Percentiles rank a stretch among this genome's conserved stretches.
phyloP scores from a whole-genome alignment of 2,888 invertebrate species.

The Mythimna lalbum region DNA sequence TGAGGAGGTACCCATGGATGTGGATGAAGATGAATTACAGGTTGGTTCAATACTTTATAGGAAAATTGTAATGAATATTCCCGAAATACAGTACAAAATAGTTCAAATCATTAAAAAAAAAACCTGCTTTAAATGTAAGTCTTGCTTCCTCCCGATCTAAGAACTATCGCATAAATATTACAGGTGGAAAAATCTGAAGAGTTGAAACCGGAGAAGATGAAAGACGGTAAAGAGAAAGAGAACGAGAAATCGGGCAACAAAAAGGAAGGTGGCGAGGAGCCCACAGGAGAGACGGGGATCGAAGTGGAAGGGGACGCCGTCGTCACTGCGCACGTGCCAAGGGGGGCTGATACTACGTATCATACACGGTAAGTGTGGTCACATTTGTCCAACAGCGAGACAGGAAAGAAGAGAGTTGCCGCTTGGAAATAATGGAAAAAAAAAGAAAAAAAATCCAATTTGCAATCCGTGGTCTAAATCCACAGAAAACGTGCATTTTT shows the following conservation, averaged over 20 bases:
- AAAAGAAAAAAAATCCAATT: background rate
- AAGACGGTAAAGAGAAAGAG: slow-evolving; percentile 84
- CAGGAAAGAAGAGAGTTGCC: background rate
- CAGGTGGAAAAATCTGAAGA: slow-evolving; percentile 86
- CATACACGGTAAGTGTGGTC: slow-evolving; percentile 91
- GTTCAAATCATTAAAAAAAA: too few relatives aligned
- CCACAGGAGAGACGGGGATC: slow-evolving; percentile 87
- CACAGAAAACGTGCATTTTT: too few relatives aligned
- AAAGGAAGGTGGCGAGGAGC: slow-evolving; percentile 84
- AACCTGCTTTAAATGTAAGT: background rate
- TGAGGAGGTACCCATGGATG: slow-evolving; percentile 89
- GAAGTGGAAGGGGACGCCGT: slow-evolving; percentile 95
- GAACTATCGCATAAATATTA: background rate
- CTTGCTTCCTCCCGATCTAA: background rate
- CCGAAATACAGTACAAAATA: too few relatives aligned
- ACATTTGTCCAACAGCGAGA: background rate
- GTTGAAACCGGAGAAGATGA: slow-evolving; percentile 81
- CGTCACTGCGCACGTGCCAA: slow-evolving; percentile 92
- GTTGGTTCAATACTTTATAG: slow-evolving; percentile 60
- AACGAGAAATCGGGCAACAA: slow-evolving; percentile 84
- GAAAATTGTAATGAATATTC: background rate
- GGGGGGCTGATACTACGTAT: slow-evolving; percentile 94
- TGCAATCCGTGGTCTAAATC: too few relatives aligned
- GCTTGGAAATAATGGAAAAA: too few relatives aligned
- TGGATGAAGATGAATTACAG: slow-evolving; percentile 85